phyloP scores from a whole-genome alignment of 2,113 vertebrate genomes.

The Zeus faber region DNA sequence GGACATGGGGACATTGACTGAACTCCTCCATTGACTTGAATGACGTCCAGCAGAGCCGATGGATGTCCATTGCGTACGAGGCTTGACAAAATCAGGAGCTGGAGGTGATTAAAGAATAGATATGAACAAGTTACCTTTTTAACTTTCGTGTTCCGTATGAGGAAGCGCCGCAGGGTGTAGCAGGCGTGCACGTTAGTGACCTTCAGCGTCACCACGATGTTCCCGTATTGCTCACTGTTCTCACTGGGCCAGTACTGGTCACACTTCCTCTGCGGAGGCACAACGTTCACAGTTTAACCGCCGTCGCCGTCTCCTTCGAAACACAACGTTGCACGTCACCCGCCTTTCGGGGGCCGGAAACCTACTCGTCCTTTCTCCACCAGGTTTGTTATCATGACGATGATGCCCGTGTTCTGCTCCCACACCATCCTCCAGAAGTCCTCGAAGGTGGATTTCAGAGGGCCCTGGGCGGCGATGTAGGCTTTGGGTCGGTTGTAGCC shows the following conservation, averaged over 20 bases:
- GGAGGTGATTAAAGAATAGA: no score
- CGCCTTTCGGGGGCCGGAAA: no score
- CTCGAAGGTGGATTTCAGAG: constrained; percentile 97
- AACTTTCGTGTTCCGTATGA: constrained; percentile 89
- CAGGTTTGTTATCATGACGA: constrained; percentile 98
- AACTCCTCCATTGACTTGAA: no score
- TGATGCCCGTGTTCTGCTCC: constrained; percentile 96
- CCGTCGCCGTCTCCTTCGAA: background rate
- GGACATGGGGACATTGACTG: no score
- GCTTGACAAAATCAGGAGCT: no score
- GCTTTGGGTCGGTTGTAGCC: constrained; percentile 96
- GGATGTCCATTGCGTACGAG: no score
- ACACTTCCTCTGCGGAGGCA: constrained; percentile 88
- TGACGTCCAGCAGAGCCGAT: no score
- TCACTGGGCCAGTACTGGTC: constrained; percentile 98
- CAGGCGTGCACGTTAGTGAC: constrained; percentile 94
- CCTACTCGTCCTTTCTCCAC: constrained; percentile 98
- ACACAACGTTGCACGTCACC: no score
- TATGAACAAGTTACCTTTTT: no score
- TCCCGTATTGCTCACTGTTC: constrained; percentile 95
- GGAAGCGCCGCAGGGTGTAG: constrained; percentile 92
- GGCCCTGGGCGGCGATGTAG: constrained; percentile 97
- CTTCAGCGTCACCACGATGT: constrained; percentile 92
- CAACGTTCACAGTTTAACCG: background rate
- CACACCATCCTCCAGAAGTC: constrained; percentile 99